Base-by-base conservation (phyloP, 1,140 invertebrate species). In the Tigriopus japonicus region DNA sequence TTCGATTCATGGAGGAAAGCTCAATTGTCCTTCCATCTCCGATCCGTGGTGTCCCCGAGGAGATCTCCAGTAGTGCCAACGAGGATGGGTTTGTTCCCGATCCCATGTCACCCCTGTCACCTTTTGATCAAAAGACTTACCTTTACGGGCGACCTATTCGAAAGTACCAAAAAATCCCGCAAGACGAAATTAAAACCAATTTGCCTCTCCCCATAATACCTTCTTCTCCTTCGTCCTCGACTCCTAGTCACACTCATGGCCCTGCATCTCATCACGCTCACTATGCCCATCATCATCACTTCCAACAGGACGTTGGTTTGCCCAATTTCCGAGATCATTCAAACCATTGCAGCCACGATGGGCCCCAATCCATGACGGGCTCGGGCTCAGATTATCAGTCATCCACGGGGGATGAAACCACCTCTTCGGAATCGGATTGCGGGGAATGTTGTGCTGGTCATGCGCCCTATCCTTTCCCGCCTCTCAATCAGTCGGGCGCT, bases 1-100 rank as follows among this genome's bases (percentile, higher is more conserved):
- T 90, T 42, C 76, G 82, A 15, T 91, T 79, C 68, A 89, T 90
- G 87, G 87, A 90, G 68, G 87, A 91, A 68, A 89, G 86, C 70
- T 90, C 86, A 6, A 77, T 88, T 28, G 82, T 84, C 63, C 73
- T 87, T 51, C 78, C 81, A 21, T 84, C 83, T 62, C 83, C 84
- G 41, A 35, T 42, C 42, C 28, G 21, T 6, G 79, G 77, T 54
- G 78, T 78, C 63, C 28, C 28, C 28, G 28, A 35, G 28, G 28
- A 35, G 28, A 24, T 56, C 55, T 13, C 55, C 55, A 15, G 55
- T 56, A 3, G 42, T 45, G 12, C 55, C 55, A 24, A 40, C 55
- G 10, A 24, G 28, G 23, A 56, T 19, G 55, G 42, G 42, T 24
- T 42, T 43, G 28, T 9, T 14, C 7, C 42, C 42, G 6, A 45